Evolutionary conservation across 2,113 vertebrate species (phyloP).

Genomic region (Psilopsiagon aymara): DNA sequence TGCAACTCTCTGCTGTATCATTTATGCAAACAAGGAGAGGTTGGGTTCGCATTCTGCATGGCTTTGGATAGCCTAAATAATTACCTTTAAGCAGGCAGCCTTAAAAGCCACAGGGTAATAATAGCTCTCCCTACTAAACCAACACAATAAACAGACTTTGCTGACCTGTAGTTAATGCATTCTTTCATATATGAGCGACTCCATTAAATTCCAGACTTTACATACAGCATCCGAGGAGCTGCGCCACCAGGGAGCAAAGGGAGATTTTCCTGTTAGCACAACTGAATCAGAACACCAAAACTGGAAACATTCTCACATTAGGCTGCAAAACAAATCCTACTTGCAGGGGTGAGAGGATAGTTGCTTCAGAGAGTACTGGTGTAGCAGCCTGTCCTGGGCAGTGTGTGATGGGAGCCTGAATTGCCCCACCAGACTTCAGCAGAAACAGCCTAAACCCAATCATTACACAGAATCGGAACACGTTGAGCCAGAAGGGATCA

Average conservation of each 20-base stretch:
- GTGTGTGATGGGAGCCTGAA: rapidly evolving
- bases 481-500: not conserved
- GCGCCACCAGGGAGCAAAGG: not conserved
- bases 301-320: not conserved
- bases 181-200: conserved; percentile 26
- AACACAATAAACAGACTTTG: conserved; percentile 28
- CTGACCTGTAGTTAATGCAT: conserved; percentile 57
- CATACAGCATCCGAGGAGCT: not conserved
- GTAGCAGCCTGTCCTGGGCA: not conserved
- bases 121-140: not conserved
- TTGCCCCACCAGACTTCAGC: not conserved
- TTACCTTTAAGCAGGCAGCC: conserved; percentile 8
- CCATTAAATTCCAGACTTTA: not conserved
- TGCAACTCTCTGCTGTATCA: not conserved
- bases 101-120: conserved; percentile 50
- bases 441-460: not conserved
- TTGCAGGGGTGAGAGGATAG: not conserved
- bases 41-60: not conserved
- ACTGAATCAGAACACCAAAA: not conserved
- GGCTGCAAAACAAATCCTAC: not conserved
- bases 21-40: not conserved
- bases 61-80: not conserved
- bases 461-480: not conserved
- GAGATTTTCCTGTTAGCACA: not conserved
- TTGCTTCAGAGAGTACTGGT: not conserved